Evolutionary conservation across 2,888 invertebrate species (phyloP).

Genomic region (Pantelozetes paolii): DNA sequence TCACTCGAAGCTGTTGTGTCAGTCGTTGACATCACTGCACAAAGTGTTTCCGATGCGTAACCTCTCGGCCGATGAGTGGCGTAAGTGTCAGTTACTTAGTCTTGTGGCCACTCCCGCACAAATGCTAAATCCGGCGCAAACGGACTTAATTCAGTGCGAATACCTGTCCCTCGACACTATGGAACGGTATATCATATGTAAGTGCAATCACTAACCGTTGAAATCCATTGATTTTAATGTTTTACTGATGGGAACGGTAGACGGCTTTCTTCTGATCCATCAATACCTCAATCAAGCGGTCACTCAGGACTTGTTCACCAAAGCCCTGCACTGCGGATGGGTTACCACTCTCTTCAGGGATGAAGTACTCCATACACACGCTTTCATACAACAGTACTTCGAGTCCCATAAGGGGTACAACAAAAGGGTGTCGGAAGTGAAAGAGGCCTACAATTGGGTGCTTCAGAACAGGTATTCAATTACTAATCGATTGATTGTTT

Average conservation of each 20-base stretch:
- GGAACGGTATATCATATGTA: slow-evolving; percentile 92
- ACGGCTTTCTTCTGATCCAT: slow-evolving; percentile 87
- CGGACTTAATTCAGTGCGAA: slow-evolving; percentile 96
- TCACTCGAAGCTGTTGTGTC: slow-evolving; percentile 77
- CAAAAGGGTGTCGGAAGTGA: slow-evolving; percentile 89
- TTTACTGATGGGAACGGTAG: slow-evolving; percentile 51
- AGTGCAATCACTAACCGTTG: slow-evolving; percentile 49
- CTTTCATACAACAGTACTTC: slow-evolving; percentile 85
- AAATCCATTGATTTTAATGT: background rate
- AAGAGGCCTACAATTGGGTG: slow-evolving; percentile 86
- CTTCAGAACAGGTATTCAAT: slow-evolving; percentile 71
- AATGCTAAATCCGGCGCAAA: slow-evolving; percentile 85
- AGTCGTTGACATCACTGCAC: slow-evolving; percentile 80
- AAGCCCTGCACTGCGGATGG: slow-evolving; percentile 87
- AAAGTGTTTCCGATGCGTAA: slow-evolving; percentile 84
- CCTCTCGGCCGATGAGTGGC: slow-evolving; percentile 87
- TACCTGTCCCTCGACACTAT: slow-evolving; percentile 89
- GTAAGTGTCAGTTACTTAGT: slow-evolving; percentile 83
- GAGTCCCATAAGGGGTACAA: slow-evolving; percentile 91
- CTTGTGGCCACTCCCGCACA: slow-evolving; percentile 90
- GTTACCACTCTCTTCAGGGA: slow-evolving; percentile 90
- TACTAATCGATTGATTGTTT: background rate
- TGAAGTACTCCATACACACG: slow-evolving; percentile 92
- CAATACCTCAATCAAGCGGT: slow-evolving; percentile 72
- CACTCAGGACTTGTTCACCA: slow-evolving; percentile 74